Evolutionary conservation across 2,797 vertebrate species (phyloP), one percentile per base, ranked within the genome.

Genomic region (Buphagus erythrorhynchus): DNA sequence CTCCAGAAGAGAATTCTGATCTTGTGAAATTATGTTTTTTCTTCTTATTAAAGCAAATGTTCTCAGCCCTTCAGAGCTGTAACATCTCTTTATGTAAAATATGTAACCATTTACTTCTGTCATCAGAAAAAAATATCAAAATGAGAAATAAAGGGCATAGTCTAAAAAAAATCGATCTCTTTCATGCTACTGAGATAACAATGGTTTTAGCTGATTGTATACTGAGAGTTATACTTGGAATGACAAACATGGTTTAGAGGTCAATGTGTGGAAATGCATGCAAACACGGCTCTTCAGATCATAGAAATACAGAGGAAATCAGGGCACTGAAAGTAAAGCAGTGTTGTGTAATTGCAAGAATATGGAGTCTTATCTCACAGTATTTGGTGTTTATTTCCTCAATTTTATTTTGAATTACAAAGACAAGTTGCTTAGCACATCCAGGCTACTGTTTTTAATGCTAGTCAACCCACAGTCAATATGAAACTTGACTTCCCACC

Each of bases 401-500:
- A 48, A 21, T 78, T 93, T 84, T 90, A 13, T 51, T 90, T 84
- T 84, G 40, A 87, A 95, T 89, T 93, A 66, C 93, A 76, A 92
- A 90, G 63, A 73, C 67, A 88, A 77, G 93, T 43, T 92, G 35
- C 77, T 90, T 95, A 88, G 61, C 83, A 63, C 73, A 75, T 87
- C 40, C 52, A 79, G 33, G 57, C 36, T 93, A 31, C 46, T 66
- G 69, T 72, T 87, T 81, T 90, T 71, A 84, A 63, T 79, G 40
- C 36, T 89, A 40, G 35, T 73, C 69, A 80, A 57, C 16, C 25
- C 72, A 36, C 45, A 65, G 72, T 75, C 67, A 89, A 25, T 71
- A 80, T n/a, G 46, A 71, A 94, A 83, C 73, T 93, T 88, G 76
- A 88, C 87, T 91, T 28, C n/a, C 26, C n/a, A 55, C 55, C 63